Conservation (phyloP, 1,140 invertebrate species). For the Phymorhynchus buccinoides region DNA sequence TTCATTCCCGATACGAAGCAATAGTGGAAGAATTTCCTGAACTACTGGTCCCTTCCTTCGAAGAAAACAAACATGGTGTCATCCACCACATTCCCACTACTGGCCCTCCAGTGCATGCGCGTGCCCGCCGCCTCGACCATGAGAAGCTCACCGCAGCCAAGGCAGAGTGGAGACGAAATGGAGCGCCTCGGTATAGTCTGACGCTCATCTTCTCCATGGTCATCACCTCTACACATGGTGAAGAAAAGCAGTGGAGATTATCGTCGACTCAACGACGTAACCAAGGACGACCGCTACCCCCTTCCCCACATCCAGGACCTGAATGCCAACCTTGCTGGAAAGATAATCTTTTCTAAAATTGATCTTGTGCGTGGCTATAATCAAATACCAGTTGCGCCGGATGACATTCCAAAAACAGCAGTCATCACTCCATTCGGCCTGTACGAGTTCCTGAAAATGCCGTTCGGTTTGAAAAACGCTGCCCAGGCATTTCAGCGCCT, state of each 20-base stretch:
- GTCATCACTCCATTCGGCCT: slow-evolving; percentile 23
- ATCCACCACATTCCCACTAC: slow-evolving; percentile 6
- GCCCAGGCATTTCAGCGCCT: slow-evolving; percentile 26
- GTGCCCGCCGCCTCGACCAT: slow-evolving; percentile 4
- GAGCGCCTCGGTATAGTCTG: neutral
- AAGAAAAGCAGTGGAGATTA: slow-evolving; percentile 12
- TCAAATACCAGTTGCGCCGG: neutral
- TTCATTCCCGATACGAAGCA: neutral
- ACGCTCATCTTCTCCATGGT: neutral
- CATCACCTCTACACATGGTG: neutral
- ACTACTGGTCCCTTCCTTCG: neutral
- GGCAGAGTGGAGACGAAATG: neutral
- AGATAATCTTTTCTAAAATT: neutral
- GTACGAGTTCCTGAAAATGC: slow-evolving; percentile 15
- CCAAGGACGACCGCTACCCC: neutral
- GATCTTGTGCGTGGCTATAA: slow-evolving; percentile 8
- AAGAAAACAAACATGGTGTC: slow-evolving; percentile 21
- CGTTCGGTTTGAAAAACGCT: slow-evolving; percentile 22
- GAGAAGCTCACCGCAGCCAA: neutral
- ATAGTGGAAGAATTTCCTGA: neutral
- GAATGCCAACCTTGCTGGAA: neutral
- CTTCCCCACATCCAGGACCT: neutral
- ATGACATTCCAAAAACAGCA: slow-evolving; percentile 20
- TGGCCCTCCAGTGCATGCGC: neutral
- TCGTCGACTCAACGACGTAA: neutral